Base-by-base conservation (phyloP, 2,888 invertebrate species). In the Hydropsyche betteni region DNA sequence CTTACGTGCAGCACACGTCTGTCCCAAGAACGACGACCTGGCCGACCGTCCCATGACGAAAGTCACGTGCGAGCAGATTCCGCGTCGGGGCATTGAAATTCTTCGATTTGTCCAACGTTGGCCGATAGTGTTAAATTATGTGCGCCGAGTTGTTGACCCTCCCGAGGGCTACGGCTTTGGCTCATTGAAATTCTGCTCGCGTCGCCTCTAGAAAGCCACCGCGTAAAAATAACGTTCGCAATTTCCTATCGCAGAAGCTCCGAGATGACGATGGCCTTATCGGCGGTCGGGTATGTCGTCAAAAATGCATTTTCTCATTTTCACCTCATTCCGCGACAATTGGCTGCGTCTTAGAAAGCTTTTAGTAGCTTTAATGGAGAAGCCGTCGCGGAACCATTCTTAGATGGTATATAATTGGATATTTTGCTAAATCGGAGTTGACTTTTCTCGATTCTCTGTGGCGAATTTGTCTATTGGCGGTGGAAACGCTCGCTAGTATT, bases 221-320 rank as follows among this genome's bases (percentile, higher is more conserved):
- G 24, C 64, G 34, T 36, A 64, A 64, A 36, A 36, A 64, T 64
- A 36, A 8, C 64, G 44, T 14, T 16, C n/a, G 61, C 61, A 61
- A 33, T 61, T 61, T 61, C 61, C 61, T 61, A 61, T 61, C 61
- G 61, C 44, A 8, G 16, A 16, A 16, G 58, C 58, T 14, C 8
- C 58, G 58, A 58, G 58, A 24, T 24, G 58, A 58, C 8, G 58
- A 58, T 16, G 24, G 58, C 58, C 53, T 53, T 53, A 53, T 53
- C 24, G 14, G 58, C 24, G 16, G 10, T 44, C 44, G 16, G 16
- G 8, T 8, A 5, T 58, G 58, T 58, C 58, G 16, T 58, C 58
- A 58, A 58, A 58, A 58, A 58, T 58, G 58, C 58, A 24, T 58
- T 58, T 58, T 58, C 58, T 58, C 58, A 58, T 58, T 58, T 58